Evolutionary conservation across 2,797 vertebrate species (phyloP).

Genomic region (Epinephelus awoara): DNA sequence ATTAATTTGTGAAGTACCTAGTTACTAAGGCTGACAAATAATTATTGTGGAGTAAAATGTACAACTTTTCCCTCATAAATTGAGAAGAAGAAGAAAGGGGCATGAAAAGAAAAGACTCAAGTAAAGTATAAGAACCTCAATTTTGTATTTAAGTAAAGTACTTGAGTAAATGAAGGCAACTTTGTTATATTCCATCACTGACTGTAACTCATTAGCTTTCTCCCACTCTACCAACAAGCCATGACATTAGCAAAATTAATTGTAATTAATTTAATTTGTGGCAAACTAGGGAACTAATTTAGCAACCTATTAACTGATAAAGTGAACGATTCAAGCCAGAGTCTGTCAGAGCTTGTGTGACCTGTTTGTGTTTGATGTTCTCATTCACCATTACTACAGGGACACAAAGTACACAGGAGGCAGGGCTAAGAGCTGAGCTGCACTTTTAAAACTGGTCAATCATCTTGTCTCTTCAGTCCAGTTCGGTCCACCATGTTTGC

Average conservation of each 20-base stretch:
- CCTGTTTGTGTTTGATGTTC: not conserved
- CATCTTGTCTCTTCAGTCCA: not conserved
- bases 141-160: too few species aligned
- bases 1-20: too few species aligned
- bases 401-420: constrained; percentile 29
- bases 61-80: too few species aligned
- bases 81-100: too few species aligned
- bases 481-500: constrained; percentile 51
- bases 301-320: not conserved
- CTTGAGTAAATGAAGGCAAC: too few species aligned
- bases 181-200: not conserved
- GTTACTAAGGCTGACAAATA: too few species aligned
- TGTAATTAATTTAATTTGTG: too few species aligned
- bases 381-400: not conserved
- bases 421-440: not conserved
- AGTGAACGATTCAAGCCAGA: not conserved
- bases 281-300: too few species aligned
- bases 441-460: not conserved
- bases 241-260: not conserved
- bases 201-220: not conserved
- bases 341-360: not conserved
- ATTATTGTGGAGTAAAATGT: too few species aligned
- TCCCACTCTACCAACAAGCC: not conserved
- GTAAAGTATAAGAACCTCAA: too few species aligned
- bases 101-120: too few species aligned